Conservation (phyloP, 2,113 vertebrate species). For the Cichladusa arquata region DNA sequence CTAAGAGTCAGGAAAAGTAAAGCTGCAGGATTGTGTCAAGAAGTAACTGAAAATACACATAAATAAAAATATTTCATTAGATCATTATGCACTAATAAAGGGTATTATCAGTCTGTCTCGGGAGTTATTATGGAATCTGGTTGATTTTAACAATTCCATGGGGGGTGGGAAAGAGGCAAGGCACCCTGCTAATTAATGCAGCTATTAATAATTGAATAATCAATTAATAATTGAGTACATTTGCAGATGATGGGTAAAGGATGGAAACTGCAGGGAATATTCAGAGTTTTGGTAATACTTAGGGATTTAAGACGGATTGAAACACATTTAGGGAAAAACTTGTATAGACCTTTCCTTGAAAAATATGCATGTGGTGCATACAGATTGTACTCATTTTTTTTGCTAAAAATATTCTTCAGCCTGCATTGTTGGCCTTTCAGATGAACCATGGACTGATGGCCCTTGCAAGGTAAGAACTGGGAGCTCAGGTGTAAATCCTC, state of each 20-base stretch:
- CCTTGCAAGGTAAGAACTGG: background rate
- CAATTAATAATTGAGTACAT: constrained; percentile 27
- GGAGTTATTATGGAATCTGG: background rate
- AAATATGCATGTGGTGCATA: background rate
- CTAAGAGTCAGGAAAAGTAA: background rate
- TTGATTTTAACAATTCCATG: background rate
- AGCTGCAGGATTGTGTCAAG: background rate
- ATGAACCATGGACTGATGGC: background rate
- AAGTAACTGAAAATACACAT: background rate
- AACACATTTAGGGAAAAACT: background rate
- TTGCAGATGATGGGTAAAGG: background rate
- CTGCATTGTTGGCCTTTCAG: background rate
- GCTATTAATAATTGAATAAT: constrained; percentile 26
- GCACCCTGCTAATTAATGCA: background rate
- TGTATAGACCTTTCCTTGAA: background rate
- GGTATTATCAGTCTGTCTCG: background rate
- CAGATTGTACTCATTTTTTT: background rate
- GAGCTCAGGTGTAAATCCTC: background rate
- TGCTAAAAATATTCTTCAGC: background rate
- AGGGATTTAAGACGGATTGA: background rate
- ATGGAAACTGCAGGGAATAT: background rate
- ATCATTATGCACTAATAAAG: background rate
- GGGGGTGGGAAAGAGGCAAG: background rate
- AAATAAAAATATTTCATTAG: background rate
- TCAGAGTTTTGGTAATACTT: background rate